Percentiles rank a stretch among this genome's conserved stretches.
These are phyloP conservation scores for Selenia dentaria DNA, from an alignment of 2,888 invertebrate genomes.

Conservation along the genomic window DNA sequence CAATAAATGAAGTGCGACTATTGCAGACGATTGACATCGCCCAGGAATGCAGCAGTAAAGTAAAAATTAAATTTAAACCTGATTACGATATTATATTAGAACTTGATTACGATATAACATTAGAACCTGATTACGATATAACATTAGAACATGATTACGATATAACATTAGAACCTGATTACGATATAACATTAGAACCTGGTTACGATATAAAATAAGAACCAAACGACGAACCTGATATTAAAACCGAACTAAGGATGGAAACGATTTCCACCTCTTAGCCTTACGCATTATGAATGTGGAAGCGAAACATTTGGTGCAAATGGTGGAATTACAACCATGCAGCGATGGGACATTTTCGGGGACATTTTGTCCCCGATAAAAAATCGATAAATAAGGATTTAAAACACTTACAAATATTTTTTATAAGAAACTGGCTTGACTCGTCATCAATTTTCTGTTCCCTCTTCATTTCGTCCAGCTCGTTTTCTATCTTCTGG, in stretches of 20 bases:
- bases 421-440: constrained; percentile 59
- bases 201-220: no score
- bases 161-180: no score
- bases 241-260: not conserved
- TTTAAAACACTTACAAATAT: constrained; percentile 63
- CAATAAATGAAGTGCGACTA: not conserved
- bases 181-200: no score
- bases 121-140: no score
- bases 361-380: no score
- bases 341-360: no score
- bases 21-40: not conserved
- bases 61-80: not conserved
- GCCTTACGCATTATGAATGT: no score
- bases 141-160: no score
- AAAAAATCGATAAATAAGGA: no score
- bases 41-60: not conserved
- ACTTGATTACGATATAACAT: no score
- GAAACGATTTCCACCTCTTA: not conserved
- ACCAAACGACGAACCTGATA: not conserved
- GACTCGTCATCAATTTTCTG: constrained; percentile 60
- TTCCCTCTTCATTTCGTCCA: constrained; percentile 58
- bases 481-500: constrained; percentile 46
- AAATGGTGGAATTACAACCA: no score
- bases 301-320: no score
- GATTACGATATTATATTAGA: not conserved